Conservation (phyloP, 2,888 invertebrate genomes). For the Torymus auratus region DNA sequence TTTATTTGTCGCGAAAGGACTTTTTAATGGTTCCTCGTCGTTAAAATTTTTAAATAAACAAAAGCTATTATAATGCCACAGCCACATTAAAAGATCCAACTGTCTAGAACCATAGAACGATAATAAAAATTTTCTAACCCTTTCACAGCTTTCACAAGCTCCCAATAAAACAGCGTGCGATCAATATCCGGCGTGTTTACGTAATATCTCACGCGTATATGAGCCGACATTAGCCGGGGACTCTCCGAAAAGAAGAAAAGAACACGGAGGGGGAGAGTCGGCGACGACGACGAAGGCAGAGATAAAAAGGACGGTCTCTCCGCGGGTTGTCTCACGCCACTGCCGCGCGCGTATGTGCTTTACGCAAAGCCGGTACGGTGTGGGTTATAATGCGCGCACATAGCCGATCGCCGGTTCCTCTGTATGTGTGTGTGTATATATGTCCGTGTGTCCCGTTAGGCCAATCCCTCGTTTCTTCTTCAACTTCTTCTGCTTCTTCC, state of each 20-base stretch:
- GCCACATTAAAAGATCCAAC: too few relatives aligned
- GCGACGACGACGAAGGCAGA: not conserved
- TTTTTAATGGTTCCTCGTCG: too few relatives aligned
- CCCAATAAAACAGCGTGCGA: not conserved
- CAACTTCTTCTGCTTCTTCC: slow-evolving; percentile 24
- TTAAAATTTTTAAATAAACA: too few relatives aligned
- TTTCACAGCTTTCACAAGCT: too few relatives aligned
- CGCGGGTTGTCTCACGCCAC: slow-evolving; percentile 19
- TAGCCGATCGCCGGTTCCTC: too few relatives aligned
- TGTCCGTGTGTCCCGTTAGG: slow-evolving; percentile 70
- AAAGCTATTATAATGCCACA: too few relatives aligned
- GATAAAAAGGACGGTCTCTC: not conserved
- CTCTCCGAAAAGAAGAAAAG: not conserved
- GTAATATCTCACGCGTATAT: too few relatives aligned
- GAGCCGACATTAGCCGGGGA: not conserved
- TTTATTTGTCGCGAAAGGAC: too few relatives aligned
- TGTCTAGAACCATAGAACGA: not conserved
- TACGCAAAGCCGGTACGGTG: not conserved
- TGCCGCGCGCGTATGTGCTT: slow-evolving; percentile 28
- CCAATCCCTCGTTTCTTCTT: slow-evolving; percentile 73
- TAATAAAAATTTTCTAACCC: slow-evolving; percentile 12
- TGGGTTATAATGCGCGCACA: slow-evolving; percentile 39
- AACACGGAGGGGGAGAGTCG: not conserved
- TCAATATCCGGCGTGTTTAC: too few relatives aligned
- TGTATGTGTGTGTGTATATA: too few relatives aligned